Evolutionary conservation across 37 sponge, comb jelly and placozoan species (phyloP).

Genomic region (Diacarnus erythraeanus): DNA sequence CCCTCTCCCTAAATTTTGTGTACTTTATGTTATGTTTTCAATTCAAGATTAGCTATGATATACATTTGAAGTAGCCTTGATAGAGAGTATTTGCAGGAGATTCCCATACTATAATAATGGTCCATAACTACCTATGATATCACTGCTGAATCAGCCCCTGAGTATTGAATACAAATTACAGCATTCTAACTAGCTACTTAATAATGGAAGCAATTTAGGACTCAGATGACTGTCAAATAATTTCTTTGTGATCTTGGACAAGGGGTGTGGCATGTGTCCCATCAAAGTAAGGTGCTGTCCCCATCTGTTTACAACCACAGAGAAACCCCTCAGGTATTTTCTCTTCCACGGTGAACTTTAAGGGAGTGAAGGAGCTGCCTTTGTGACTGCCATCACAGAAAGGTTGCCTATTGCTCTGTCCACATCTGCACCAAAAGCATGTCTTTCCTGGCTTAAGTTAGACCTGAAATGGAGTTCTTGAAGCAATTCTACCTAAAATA

Average conservation of each 20-base stretch:
- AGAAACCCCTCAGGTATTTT: conserved; percentile 33
- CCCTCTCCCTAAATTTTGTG: no score
- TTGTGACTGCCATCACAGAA: conserved; percentile 81
- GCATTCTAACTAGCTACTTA: no score
- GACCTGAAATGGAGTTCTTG: conserved; percentile 35
- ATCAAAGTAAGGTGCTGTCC: conserved; percentile 71
- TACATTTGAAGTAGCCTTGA: no score
- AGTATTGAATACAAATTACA: no score
- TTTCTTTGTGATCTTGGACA: conserved; percentile 37
- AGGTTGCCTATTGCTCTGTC: conserved; percentile 75
- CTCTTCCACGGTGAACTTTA: conserved; percentile 61
- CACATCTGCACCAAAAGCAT: conserved; percentile 84
- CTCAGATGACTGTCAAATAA: no score
- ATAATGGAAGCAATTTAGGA: no score
- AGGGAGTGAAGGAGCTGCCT: conserved; percentile 43
- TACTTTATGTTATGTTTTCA: no score
- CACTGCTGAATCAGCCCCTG: no score
- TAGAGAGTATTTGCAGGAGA: no score
- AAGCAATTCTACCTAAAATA: conserved; percentile 39
- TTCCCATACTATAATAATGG: no score
- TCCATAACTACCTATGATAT: no score
- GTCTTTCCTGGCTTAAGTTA: conserved; percentile 36
- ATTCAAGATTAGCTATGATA: no score
- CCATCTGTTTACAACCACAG: conserved; percentile 83
- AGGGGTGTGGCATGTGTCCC: conserved; percentile 66